A percentile compares a stretch with the other conserved stretches of the same genome.
Conservation (phyloP, 2,113 vertebrate species). For the Halcyon malimbica region DNA sequence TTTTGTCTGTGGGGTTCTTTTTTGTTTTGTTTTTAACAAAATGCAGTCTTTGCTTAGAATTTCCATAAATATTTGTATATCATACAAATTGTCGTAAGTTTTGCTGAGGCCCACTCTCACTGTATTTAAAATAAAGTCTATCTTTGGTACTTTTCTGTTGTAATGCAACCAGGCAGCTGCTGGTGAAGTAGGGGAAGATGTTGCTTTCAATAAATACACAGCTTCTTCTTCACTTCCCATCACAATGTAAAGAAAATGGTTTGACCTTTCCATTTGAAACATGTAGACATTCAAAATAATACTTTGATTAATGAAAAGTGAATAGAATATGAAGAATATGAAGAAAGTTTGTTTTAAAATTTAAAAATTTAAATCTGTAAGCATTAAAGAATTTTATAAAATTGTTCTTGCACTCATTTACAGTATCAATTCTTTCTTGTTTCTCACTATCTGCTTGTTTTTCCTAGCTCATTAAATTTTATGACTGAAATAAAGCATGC, state of each 20-base stretch:
- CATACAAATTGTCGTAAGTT: neutral
- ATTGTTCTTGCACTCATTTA: neutral
- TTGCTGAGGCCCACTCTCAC: neutral
- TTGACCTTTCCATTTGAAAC: neutral
- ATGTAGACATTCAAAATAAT: neutral
- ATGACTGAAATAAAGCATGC: neutral
- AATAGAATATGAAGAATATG: neutral
- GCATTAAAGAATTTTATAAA: neutral
- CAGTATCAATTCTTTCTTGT: neutral
- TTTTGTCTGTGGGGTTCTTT: neutral
- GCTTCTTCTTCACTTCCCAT: neutral
- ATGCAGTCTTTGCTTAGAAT: neutral
- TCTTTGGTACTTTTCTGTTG: neutral
- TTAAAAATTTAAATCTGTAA: neutral
- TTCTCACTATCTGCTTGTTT: neutral
- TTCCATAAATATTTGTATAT: neutral
- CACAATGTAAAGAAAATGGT: neutral
- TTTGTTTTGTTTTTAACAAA: neutral
- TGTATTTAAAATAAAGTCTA: neutral
- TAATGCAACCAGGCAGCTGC: neutral
- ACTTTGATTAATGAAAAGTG: neutral
- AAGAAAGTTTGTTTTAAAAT: neutral
- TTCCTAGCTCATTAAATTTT: neutral
- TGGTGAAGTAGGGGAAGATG: neutral
- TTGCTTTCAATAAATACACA: neutral